Evolutionary conservation across 1,140 invertebrate species (phyloP), one percentile per base, ranked within the genome.

Genomic region (Phocides pigmalion): DNA sequence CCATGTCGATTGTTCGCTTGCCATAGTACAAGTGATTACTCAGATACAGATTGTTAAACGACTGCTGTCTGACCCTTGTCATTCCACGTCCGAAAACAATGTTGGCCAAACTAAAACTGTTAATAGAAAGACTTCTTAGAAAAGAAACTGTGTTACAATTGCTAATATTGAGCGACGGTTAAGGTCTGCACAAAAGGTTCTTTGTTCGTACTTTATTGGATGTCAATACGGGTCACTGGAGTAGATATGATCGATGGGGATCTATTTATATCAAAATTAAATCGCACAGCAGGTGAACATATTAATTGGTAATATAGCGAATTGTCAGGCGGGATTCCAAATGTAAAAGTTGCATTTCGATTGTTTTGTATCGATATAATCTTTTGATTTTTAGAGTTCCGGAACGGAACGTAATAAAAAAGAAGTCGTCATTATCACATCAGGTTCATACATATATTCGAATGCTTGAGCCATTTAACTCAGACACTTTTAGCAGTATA

Each of bases 191-290:
- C 70, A 82, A 84, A 81, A 80, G 74, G 54, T 46, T 69, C 64
- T 69, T 79, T 84, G 74, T 82, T 76, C 28, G 15, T 6, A 44
- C 14, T 32, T 58, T 42, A 71, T 70, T 59, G 49, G 62, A 72
- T 79, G 73, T 75, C 66, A 79, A 74, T 81, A 81, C 70, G 63
- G 79, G 79, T 84, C 67, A 84, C 76, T 72, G 64, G 81, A 76
- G 62, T 72, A 82, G 74, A 78, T 70, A 65, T 68, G 62, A 76
- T 72, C 63, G 20, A 61, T 62, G 66, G 68, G 72, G 66, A 39
- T 64, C 63, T 72, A 83, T 85, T 76, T 66, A 76, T 79, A 85
- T 85, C 80, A 68, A 79, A 82, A 85, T 83, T 79, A 76, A 79
- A 78, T 79, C 72, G 74, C 80, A 47, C 81, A 82, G 78, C 83